phyloP scores from a whole-genome alignment of 2,888 invertebrate species.

The Cylloceria caligata region DNA sequence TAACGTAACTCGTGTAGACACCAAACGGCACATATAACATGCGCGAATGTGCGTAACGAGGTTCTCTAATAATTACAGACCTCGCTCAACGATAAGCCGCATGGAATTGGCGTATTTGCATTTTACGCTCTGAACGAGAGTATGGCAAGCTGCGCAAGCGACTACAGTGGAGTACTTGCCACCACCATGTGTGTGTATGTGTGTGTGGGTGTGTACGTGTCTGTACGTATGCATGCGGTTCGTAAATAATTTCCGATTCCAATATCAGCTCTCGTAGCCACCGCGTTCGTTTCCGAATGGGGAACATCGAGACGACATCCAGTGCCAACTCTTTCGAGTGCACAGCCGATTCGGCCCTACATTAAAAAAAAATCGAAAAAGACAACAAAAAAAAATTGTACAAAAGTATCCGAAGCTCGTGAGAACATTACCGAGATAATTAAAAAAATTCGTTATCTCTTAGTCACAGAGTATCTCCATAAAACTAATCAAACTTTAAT shows the following conservation, averaged over 20 bases:
- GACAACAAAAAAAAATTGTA: background rate
- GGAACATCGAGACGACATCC: conserved; percentile 29
- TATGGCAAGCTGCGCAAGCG: conserved; percentile 21
- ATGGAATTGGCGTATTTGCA: conserved; percentile 75
- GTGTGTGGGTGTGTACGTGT: background rate
- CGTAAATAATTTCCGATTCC: conserved; percentile 73
- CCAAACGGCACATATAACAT: conserved; percentile 30
- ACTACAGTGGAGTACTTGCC: background rate
- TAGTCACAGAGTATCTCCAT: conserved; percentile 25
- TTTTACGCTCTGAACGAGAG: conserved; percentile 67
- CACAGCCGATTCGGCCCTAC: conserved; percentile 2
- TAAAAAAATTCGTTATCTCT: conserved; percentile 52
- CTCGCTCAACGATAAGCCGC: conserved; percentile 72
- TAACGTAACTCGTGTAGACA: conserved; percentile 32
- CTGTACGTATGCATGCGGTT: conserved; percentile 49
- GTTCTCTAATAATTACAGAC: conserved; percentile 74
- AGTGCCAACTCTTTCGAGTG: conserved; percentile 30
- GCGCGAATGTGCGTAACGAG: conserved; percentile 67
- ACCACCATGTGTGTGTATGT: background rate
- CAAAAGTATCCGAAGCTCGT: background rate
- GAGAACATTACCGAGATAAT: background rate
- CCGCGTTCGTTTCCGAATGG: conserved; percentile 45
- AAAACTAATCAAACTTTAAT: conserved; percentile 64
- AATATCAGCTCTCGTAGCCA: conserved; percentile 64
- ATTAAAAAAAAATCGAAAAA: background rate